Evolutionary conservation across 2,113 vertebrate genomes (phyloP), one percentile per base, ranked within the genome.

Genomic region (Pao palembangensis): DNA sequence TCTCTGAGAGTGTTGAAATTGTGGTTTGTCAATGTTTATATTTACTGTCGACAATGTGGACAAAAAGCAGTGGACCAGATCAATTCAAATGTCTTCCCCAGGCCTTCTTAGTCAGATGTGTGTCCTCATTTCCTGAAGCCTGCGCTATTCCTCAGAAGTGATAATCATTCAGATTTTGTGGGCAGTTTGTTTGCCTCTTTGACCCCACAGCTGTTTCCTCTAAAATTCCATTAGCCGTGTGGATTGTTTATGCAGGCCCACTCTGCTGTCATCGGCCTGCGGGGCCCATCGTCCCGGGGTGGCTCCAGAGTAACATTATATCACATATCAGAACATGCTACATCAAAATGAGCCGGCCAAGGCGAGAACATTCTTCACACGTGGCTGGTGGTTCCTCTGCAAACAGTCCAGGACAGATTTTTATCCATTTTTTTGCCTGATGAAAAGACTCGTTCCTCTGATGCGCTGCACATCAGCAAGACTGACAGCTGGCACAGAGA

Each of bases 151-250:
- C 16, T 49, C 38, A 28, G n/a, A 58, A 20, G 14, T 41, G 20
- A 53, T 28, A 64, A 18, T 41, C 42, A 19, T 42, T 72, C 53
- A 58, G 61, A 28, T 55, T 72, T 69, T 59, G 6, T 38, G 15
- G 46, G 16, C 48, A 8, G 38, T 18, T 76, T 70, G 20, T 75
- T 61, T 73, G 53, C 62, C 48, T 71, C 75, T 63, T 73, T 53
- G 23, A 80, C 67, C 68, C 63, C 20, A 58, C 66, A 75, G 71
- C 63, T 79, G 80, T 80, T 87, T 83, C 75, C 83, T 83, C 53
- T 55, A 21, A 71, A 71, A 66, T 78, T 57, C 57, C 58, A 49
- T 76, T 68, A 28, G 58, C 71, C 23, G 67, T 71, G 43, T 71
- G 73, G 73, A 81, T 78, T 72, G 73, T 79, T 82, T 81, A 71